Evolutionary conservation across 2,113 vertebrate species (phyloP), one percentile per base, ranked within the genome.

Genomic region (Phoxinus phoxinus): DNA sequence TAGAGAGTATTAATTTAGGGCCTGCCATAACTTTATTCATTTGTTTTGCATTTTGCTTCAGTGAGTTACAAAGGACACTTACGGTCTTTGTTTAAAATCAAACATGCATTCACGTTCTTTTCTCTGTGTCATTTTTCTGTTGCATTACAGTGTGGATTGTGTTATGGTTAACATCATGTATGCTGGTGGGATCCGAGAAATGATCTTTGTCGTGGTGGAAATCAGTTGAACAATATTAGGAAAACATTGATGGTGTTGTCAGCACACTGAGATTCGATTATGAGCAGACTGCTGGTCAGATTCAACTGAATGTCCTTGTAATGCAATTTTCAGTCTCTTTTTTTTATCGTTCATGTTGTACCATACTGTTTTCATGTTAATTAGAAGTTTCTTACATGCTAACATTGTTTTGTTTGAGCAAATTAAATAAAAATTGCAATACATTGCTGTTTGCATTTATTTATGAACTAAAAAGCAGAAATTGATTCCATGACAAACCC

Each of bases 361-460:
- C 95, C 95, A 91, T 96, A 96, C 94, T 96, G 95, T 96, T 92
- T 86, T 96, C 93, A 91, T 95, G 94, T 97, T 96, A 93, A 95
- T 96, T 96, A 94, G 93, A 96, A 94, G 96, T 95, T 98, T 97
- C 96, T 96, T 97, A 97, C 94, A 96, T 94, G 95, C 96, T 98
- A 97, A 97, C 94, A 94, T 95, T 94, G 93, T 96, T 97, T 96
- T 94, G 91, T 96, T 97, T 98, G 96, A 98, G 96, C 92, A 94
- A 97, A 96, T 97, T 91, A 96, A 99, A 99, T 98, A 98, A 99
- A 94, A 97, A 95, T 95, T 96, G 95, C 96, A 96, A 96, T 97
- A 97, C 93, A 93, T 94, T 53, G 3, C 27, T 73, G 75, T 86
- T 61, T 72, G 30, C 51, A 13, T 58, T 56, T 48, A 27, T 83